Evolutionary conservation across 2,113 vertebrate species (phyloP).

Genomic region (Myotis yumanensis): DNA sequence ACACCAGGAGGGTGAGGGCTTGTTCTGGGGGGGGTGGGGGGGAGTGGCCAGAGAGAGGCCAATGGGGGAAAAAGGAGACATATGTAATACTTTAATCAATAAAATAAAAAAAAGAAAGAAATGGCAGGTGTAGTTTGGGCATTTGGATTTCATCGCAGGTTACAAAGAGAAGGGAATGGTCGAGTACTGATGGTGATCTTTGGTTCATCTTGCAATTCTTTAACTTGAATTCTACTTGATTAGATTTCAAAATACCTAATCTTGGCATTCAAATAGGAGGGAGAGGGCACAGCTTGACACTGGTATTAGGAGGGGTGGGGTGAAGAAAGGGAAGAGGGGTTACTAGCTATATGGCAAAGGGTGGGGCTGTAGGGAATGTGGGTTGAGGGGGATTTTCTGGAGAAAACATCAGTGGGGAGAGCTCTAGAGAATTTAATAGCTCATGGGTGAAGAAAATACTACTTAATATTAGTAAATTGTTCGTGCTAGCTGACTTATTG

Average conservation of each 20-base stretch:
- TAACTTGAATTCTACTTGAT: neutral
- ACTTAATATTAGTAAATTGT: neutral
- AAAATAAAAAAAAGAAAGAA: too few relatives aligned
- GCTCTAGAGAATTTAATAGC: neutral
- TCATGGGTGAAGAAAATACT: neutral
- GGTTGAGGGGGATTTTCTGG: neutral
- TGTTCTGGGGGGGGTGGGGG: too few relatives aligned
- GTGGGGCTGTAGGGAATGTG: neutral
- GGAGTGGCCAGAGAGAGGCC: too few relatives aligned
- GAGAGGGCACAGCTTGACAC: neutral
- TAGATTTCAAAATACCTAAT: neutral
- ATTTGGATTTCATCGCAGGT: rapidly evolving
- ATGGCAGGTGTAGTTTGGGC: neutral
- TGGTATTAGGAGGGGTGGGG: neutral
- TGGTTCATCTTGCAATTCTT: neutral
- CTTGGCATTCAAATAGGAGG: neutral
- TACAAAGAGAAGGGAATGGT: neutral
- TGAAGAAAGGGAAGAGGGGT: neutral
- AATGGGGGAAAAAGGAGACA: too few relatives aligned
- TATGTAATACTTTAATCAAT: too few relatives aligned
- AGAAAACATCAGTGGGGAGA: neutral
- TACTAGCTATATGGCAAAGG: neutral
- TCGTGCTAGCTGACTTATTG: neutral
- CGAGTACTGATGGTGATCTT: neutral
- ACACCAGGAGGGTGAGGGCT: too few relatives aligned